Conservation (phyloP, 2,797 vertebrate genomes). For the Ciconia nigra region DNA sequence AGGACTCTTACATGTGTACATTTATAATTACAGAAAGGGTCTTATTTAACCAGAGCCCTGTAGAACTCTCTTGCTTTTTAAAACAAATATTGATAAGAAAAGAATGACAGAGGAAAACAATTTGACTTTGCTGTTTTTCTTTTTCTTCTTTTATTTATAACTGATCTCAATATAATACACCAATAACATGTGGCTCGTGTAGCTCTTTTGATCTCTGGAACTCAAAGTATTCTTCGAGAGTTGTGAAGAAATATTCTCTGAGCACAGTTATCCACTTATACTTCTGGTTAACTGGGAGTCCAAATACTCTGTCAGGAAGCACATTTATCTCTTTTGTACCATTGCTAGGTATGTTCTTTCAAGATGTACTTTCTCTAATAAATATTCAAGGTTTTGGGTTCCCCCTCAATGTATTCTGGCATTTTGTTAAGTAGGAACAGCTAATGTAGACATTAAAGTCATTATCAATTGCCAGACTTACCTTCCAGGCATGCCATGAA, state of each 20-base stretch:
- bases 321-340: not conserved
- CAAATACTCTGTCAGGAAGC: not conserved
- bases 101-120: constrained; percentile 46
- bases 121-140: not conserved
- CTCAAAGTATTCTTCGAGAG: not conserved
- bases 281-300: not conserved
- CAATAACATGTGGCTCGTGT: not conserved
- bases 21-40: constrained; percentile 64
- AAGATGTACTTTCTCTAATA: not conserved
- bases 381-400: not conserved
- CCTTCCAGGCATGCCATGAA: not conserved
- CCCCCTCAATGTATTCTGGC: not conserved
- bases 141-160: constrained; percentile 22
- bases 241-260: not conserved
- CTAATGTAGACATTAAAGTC: not conserved
- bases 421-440: not conserved
- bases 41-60: constrained; percentile 49
- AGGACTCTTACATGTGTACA: constrained; percentile 63
- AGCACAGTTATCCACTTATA: not conserved
- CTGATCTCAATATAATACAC: constrained; percentile 21
- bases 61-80: constrained; percentile 37
- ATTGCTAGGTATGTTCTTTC: not conserved
- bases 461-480: not conserved
- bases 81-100: constrained; percentile 44
- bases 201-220: constrained; percentile 40